These are phyloP conservation scores for Todiramphus chloris DNA, from an alignment of 2,113 vertebrate genomes.

Conservation along the genomic window DNA sequence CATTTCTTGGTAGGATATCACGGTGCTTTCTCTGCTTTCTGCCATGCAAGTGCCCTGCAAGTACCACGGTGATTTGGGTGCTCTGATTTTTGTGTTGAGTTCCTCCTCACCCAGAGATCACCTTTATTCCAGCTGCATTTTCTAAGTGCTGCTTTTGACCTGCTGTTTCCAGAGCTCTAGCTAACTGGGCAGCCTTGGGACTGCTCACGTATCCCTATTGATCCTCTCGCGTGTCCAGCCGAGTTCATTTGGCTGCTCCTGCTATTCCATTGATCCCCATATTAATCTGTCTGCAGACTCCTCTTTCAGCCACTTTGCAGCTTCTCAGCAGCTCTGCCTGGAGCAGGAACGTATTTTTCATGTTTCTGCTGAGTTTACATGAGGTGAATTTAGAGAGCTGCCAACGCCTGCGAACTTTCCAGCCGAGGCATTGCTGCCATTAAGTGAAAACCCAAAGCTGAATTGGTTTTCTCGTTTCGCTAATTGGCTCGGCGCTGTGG, in stretches of 20 bases:
- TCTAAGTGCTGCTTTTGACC: background rate
- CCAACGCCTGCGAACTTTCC: background rate
- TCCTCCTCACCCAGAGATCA: background rate
- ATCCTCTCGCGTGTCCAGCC: background rate
- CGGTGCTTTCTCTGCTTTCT: background rate
- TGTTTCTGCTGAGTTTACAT: background rate
- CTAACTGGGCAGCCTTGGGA: background rate
- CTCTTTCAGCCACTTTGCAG: background rate
- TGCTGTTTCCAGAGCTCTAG: background rate
- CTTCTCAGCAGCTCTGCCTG: background rate
- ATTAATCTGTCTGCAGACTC: background rate
- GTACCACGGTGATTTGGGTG: background rate
- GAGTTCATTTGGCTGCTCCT: background rate
- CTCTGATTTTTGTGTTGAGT: background rate
- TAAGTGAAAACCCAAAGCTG: constrained; percentile 1
- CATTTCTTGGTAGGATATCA: background rate
- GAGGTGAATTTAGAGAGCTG: constrained; percentile 1
- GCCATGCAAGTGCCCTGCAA: background rate
- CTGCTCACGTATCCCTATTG: background rate
- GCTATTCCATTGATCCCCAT: background rate
- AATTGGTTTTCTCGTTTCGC: background rate
- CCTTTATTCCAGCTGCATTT: background rate
- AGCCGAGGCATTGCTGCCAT: background rate
- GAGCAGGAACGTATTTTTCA: background rate
- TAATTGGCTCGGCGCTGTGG: background rate